Percentiles rank a stretch among this genome's conserved stretches.
These are phyloP conservation scores for Cavia aperea DNA, from an alignment of 2,113 vertebrate species.

Conservation along the genomic window DNA sequence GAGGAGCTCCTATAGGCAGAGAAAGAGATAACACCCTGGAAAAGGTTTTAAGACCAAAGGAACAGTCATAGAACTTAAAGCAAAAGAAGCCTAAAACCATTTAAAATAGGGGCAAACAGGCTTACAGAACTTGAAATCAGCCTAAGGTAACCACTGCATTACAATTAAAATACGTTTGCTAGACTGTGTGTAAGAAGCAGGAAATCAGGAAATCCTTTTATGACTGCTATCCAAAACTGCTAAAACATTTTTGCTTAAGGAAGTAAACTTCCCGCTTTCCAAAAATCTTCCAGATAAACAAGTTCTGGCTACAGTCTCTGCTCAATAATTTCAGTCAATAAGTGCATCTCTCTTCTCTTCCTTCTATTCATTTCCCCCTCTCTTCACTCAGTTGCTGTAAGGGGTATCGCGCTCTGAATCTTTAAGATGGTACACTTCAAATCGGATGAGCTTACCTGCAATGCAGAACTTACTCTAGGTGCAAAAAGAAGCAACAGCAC, in stretches of 20 bases:
- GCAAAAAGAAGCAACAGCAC: not conserved
- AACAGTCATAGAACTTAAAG: constrained; percentile 10
- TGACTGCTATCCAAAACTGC: not conserved
- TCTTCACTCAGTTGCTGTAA: not conserved
- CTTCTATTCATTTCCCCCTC: not conserved
- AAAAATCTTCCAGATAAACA: constrained; percentile 17
- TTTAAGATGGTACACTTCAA: constrained; percentile 20
- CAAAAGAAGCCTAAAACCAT: not conserved
- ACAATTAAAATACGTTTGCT: not conserved
- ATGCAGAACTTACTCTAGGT: not conserved
- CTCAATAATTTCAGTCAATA: not conserved
- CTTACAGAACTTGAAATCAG: not conserved
- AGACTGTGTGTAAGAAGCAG: not conserved
- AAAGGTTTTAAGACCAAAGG: not conserved
- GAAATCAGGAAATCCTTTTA: constrained; percentile 23
- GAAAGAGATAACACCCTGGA: not conserved
- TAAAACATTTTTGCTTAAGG: constrained; percentile 12
- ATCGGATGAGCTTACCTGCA: not conserved
- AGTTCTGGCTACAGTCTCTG: not conserved
- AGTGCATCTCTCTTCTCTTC: not conserved
- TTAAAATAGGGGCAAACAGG: not conserved
- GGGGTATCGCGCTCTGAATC: not conserved
- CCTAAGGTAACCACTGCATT: not conserved
- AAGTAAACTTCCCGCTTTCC: not conserved
- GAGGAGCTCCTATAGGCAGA: not conserved